Evolutionary conservation across 2,797 vertebrate genomes (phyloP), one percentile per base, ranked within the genome.

Genomic region (Myotis vivesi): DNA sequence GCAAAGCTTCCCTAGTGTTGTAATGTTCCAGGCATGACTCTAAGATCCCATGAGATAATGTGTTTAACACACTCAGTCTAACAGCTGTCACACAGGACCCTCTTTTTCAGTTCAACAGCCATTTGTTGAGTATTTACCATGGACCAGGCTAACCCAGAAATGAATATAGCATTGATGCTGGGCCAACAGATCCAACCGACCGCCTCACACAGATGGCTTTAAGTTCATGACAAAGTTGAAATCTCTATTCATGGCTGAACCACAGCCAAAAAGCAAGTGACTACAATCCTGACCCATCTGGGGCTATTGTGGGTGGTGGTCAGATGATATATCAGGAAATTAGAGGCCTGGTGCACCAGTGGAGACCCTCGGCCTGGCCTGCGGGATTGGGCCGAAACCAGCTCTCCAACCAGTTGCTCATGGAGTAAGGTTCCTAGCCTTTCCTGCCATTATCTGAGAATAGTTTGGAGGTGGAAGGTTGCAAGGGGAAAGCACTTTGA

Each of bases 401-500:
- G 46, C 11, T 46, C 12, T 46, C 46, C 13, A 3, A 46, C 46
- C 46, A 46, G 46, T 46, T 91, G 25, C 8, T 38, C 19, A n/a
- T 53, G n/a, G 13, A 87, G 5, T 76, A 66, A 87, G 30, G 23
- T 46, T 80, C 38, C 22, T 17, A 36, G 66, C 20, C 28, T 92
- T 22, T 30, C 28, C 36, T 33, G 12, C 1, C 62, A 69, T 73
- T 13, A 53, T 72, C 49, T 49, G 25, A 62, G 53, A 89, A 53
- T 46, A 55, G 71, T 76, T 33, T 53, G 53, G n/a, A 84, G 20
- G 49, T 33, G 8, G 36, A 73, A 87, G 10, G 1, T 89, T 85
- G 10, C 44, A 94, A 30, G 16, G 12, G 16, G 64, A 51, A 84
- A 81, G 49, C 44, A 83, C 33, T 83, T 92, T 62, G 55, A 92